These are phyloP conservation scores for Phaethon lepturus DNA, from an alignment of 2,113 vertebrate species.

Conservation along the genomic window DNA sequence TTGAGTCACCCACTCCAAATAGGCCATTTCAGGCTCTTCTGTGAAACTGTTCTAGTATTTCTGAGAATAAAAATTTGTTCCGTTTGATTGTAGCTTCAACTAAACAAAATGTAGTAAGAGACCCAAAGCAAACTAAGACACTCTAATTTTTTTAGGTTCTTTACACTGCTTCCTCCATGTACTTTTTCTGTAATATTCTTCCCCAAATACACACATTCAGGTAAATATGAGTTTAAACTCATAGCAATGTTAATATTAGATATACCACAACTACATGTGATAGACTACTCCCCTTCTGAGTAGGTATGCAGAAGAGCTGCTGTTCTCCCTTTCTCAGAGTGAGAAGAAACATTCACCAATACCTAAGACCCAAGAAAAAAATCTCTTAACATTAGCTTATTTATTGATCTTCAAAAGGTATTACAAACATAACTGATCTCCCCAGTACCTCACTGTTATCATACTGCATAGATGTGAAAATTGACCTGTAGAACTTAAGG, in stretches of 20 bases:
- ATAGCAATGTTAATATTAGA: neutral
- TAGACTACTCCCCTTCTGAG: neutral
- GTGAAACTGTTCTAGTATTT: neutral
- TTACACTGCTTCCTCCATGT: rapidly evolving
- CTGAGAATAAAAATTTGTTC: neutral
- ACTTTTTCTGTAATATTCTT: neutral
- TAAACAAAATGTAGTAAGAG: neutral
- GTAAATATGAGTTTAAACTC: neutral
- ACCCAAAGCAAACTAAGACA: neutral
- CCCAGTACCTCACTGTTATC: neutral
- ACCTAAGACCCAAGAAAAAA: rapidly evolving
- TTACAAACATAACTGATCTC: neutral
- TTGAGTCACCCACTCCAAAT: neutral
- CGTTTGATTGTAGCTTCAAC: neutral
- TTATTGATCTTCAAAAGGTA: neutral
- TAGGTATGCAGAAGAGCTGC: neutral
- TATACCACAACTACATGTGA: too few species aligned
- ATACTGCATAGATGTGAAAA: neutral
- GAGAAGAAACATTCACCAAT: neutral
- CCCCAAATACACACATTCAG: neutral
- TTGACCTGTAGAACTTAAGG: neutral
- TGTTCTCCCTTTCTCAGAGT: neutral
- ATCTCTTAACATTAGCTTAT: neutral
- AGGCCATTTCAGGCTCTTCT: neutral
- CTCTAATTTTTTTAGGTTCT: neutral